Percentiles rank a stretch among this genome's conserved stretches.
phyloP scores from a whole-genome alignment of 2,888 invertebrate species.

The Sarcophaga caerulescens region DNA sequence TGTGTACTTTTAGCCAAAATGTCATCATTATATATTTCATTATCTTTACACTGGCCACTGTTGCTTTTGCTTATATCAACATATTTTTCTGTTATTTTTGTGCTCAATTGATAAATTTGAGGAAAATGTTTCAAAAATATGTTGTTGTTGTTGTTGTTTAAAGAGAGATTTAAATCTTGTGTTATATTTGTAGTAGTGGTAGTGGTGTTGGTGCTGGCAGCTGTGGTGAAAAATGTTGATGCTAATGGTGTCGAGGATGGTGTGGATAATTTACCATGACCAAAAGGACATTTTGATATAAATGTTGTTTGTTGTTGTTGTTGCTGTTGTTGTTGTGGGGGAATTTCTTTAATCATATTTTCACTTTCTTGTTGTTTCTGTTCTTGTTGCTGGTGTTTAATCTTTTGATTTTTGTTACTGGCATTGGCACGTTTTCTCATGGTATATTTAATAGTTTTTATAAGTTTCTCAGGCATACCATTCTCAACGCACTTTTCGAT shows the following conservation, averaged over 20 bases:
- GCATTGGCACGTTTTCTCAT: conserved; percentile 75
- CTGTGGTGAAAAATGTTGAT: neutral
- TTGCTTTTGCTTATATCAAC: conserved; percentile 33
- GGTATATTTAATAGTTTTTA: conserved; percentile 77
- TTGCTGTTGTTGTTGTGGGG: neutral
- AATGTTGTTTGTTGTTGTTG: conserved; percentile 14
- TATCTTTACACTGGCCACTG: conserved; percentile 69
- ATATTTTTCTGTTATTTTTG: conserved; percentile 28
- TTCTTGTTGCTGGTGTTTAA: conserved; percentile 22
- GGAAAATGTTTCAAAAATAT: conserved; percentile 23
- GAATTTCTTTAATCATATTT: too few relatives aligned
- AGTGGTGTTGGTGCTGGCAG: conserved; percentile 5
- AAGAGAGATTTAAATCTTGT: conserved; percentile 24
- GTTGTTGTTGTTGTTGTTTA: conserved; percentile 31
- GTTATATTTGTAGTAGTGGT: neutral
- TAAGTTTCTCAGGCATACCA: conserved; percentile 80
- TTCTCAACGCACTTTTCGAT: conserved; percentile 78
- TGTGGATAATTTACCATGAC: conserved; percentile 49
- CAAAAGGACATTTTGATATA: conserved; percentile 64
- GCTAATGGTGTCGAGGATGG: neutral
- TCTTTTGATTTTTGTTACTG: conserved; percentile 14
- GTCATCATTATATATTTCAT: conserved; percentile 55
- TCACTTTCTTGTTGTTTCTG: conserved; percentile 26
- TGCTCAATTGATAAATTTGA: conserved; percentile 44
- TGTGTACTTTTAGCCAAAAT: conserved; percentile 77